Percentiles rank a stretch among this genome's conserved stretches.
Evolutionary conservation across 2,888 invertebrate genomes (phyloP).

Genomic region (Ceriagrion tenellum): DNA sequence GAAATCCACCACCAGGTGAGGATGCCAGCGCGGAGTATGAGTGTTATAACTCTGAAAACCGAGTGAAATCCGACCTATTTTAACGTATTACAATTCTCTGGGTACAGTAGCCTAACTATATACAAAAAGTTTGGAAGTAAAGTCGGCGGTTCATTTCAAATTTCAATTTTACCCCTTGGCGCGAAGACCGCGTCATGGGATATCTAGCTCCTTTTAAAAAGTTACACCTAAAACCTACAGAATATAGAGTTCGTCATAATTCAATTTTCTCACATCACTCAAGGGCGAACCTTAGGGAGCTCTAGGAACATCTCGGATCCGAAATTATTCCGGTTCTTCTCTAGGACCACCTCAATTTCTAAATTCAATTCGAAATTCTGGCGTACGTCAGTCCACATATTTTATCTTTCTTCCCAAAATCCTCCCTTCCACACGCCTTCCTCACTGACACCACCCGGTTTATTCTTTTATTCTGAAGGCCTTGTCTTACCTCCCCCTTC

Average conservation of each 20-base stretch:
- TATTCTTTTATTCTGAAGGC: background rate
- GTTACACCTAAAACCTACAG: background rate
- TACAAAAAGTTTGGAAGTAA: background rate
- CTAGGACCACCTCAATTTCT: background rate
- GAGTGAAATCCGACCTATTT: no score
- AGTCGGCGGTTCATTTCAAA: background rate
- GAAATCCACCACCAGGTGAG: no score
- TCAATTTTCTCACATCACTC: slow-evolving; percentile 9
- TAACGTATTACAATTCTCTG: no score
- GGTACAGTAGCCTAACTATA: no score
- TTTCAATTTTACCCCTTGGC: background rate
- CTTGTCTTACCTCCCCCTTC: background rate
- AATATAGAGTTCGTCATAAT: background rate
- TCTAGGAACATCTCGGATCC: background rate
- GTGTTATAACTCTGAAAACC: no score
- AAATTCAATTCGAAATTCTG: no score
- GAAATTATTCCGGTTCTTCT: background rate
- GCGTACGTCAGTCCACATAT: background rate
- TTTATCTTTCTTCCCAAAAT: background rate
- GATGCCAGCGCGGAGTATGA: no score
- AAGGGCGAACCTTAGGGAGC: background rate
- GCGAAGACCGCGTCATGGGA: background rate
- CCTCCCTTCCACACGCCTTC: no score
- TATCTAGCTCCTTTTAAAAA: background rate
- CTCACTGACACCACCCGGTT: background rate